Base-by-base conservation (phyloP, 2,113 vertebrate genomes). In the Embiotoca jacksoni region DNA sequence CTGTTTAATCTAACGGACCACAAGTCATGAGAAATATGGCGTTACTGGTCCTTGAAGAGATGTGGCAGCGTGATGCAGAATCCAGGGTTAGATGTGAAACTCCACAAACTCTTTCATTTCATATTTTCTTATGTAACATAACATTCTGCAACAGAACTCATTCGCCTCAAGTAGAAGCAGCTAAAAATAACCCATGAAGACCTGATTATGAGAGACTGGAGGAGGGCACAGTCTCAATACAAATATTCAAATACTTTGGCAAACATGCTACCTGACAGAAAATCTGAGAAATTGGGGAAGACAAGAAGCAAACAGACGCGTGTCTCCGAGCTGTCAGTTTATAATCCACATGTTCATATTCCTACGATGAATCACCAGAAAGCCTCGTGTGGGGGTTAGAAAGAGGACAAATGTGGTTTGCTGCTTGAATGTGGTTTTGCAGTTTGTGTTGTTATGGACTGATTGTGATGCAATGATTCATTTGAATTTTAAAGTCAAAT, bases 181-280 rank as follows among this genome's bases (percentile, higher is more conserved):
- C 92, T 94, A 95, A 93, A 94, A 94, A 92, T 94, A 94, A 75
- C 68, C 23, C 70, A 54, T 77, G 84, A 83, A 91, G 93, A 91
- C 91, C 92, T 90, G 87, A 90, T 92, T 93, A 87, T 81, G 76
- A 89, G 77, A 88, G 81, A 82, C 78, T 81, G 76, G 88, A 89
- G 80, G 84, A 81, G 82, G 85, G 70, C 39, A 63, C 49, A 46
- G 4, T 8, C 39, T 41, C 39, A 7, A 5, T 76, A 71, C 74
- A 85, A 89, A 84, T 54, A 90, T 82, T 73, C 15, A 78, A 72
- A 83, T 81, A 60, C 35, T 81, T 72, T 41, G 81, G 39, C 55
- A 78, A 72, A 67, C 13, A 33, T 33, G 9, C 36, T 71, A 87
- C 70, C 78, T 77, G 74, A 87, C 68, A 81, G 55, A 55, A 56